These are phyloP conservation scores for Ladona fulva DNA, from an alignment of 1,140 invertebrate genomes.

Conservation along the genomic window DNA sequence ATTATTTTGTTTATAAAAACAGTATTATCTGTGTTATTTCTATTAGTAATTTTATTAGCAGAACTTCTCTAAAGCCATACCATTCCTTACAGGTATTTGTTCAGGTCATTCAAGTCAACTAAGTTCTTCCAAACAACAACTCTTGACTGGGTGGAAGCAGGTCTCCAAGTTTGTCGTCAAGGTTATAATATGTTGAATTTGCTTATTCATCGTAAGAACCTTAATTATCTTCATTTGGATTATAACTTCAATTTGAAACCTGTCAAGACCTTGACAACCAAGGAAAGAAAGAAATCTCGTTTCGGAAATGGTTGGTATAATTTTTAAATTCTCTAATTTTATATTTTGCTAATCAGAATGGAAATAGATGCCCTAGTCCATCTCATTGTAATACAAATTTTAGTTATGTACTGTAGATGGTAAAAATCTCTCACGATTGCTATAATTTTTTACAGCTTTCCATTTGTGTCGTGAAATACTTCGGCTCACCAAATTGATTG, in stretches of 20 bases:
- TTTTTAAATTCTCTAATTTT: neutral
- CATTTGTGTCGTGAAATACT: conserved; percentile 98
- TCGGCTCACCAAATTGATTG: conserved; percentile 92
- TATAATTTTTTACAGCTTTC: conserved; percentile 60
- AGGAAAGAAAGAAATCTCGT: conserved; percentile 97
- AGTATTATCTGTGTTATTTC: neutral
- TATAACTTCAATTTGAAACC: conserved; percentile 99
- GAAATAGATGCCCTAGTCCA: too few species aligned
- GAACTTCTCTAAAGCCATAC: neutral
- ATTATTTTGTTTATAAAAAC: neutral
- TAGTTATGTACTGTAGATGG: too few species aligned
- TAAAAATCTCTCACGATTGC: neutral
- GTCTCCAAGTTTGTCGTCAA: conserved; percentile 94
- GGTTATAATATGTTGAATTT: conserved; percentile 99
- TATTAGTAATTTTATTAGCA: neutral
- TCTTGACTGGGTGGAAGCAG: conserved; percentile 98
- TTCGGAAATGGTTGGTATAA: conserved; percentile 94
- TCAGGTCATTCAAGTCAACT: conserved; percentile 98
- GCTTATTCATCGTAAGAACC: conserved; percentile 97
- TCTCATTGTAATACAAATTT: too few species aligned
- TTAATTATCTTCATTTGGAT: conserved; percentile 98
- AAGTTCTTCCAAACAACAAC: conserved; percentile 99
- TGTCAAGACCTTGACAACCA: conserved; percentile 97
- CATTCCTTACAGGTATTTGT: conserved; percentile 58
- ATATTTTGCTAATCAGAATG: too few species aligned